Evolutionary conservation across 2,888 invertebrate species (phyloP).

Genomic region (Xestia ashworthii): DNA sequence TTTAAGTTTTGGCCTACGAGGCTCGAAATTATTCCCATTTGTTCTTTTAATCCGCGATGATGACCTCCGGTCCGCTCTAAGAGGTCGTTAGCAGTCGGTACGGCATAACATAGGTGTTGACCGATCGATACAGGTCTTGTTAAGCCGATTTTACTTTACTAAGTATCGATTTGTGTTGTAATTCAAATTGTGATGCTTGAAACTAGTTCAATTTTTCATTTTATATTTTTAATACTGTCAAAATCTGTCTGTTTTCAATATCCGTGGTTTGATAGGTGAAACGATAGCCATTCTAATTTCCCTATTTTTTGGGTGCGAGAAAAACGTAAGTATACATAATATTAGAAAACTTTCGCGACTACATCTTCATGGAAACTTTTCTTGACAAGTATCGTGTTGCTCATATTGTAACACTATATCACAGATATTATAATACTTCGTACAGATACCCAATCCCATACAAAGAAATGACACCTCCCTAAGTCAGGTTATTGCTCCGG

Average conservation of each 20-base stretch:
- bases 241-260: neutral
- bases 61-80: conserved; percentile 66
- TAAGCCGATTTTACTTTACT: conserved; percentile 37
- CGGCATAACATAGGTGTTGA: conserved; percentile 66
- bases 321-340: neutral
- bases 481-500: too few species aligned
- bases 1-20: neutral
- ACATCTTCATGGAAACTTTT: neutral
- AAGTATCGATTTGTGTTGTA: conserved; percentile 5
- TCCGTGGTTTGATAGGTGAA: neutral
- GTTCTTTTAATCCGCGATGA: conserved; percentile 69
- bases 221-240: neutral
- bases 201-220: neutral
- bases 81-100: conserved; percentile 69
- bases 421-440: too few species aligned
- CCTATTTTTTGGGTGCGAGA: too few species aligned
- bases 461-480: too few species aligned
- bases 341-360: neutral
- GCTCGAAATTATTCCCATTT: conserved; percentile 62
- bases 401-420: conserved; percentile 37
- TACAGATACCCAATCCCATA: too few species aligned
- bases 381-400: conserved; percentile 8
- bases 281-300: neutral
- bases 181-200: neutral
- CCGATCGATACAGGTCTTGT: conserved; percentile 47